These are phyloP conservation scores for Cliona cf. orientalis DNA, from an alignment of 37 sponge, comb jelly and placozoan genomes.

Conservation along the genomic window DNA sequence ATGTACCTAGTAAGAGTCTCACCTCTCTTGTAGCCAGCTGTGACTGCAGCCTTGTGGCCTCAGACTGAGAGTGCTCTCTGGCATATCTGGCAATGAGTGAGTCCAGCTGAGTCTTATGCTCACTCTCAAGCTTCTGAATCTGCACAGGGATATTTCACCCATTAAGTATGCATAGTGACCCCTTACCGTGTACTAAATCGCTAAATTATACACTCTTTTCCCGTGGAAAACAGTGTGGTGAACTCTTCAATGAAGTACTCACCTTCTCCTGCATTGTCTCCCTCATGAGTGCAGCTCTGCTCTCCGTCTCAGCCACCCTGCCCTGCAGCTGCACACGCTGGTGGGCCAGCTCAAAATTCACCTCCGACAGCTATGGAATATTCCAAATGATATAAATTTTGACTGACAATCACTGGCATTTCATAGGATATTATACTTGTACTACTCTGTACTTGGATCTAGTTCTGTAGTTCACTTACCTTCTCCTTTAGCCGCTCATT, in stretches of 20 bases:
- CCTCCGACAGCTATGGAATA: constrained; percentile 50
- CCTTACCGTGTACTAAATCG: not conserved
- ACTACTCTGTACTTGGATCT: not conserved
- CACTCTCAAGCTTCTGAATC: constrained; percentile 8
- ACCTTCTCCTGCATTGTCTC: constrained; percentile 55
- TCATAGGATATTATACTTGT: no score
- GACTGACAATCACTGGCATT: no score
- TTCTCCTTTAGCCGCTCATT: constrained; percentile 11
- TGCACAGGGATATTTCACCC: not conserved
- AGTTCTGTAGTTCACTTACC: not conserved
- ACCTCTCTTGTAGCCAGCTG: constrained; percentile 63
- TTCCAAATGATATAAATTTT: no score
- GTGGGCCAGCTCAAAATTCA: constrained; percentile 30
- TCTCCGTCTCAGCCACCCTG: constrained; percentile 60
- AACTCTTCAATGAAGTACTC: not conserved
- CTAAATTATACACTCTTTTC: not conserved
- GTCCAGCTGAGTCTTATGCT: constrained; percentile 29
- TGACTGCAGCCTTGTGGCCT: constrained; percentile 22
- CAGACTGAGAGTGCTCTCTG: constrained; percentile 43
- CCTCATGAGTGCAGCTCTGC: not conserved
- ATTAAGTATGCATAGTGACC: constrained; percentile 8
- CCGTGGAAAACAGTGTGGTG: not conserved
- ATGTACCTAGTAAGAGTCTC: not conserved
- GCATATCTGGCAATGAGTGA: constrained; percentile 44
- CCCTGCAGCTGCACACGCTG: constrained; percentile 51